Conservation (phyloP, 2,113 vertebrate species). For the Monopterus albus region DNA sequence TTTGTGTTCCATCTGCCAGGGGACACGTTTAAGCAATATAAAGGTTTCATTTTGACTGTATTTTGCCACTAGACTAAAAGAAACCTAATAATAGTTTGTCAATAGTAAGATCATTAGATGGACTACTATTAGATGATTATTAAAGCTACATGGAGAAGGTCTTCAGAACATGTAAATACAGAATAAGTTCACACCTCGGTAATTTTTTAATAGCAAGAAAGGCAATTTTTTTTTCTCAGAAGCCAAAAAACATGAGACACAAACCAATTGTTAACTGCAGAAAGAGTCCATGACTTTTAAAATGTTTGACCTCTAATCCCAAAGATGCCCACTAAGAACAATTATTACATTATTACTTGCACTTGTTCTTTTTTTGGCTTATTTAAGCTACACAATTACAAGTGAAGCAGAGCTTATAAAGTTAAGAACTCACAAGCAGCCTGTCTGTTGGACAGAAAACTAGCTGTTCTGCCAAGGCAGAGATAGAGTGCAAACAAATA, state of each 20-base stretch:
- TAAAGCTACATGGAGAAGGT: too few species aligned
- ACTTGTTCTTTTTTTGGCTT: slow-evolving; percentile 8
- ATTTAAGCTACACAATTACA: background rate
- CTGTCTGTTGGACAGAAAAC: background rate
- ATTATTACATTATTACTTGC: background rate
- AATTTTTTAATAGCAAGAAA: too few species aligned
- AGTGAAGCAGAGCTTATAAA: slow-evolving; percentile 14
- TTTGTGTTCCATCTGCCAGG: slow-evolving; percentile 1
- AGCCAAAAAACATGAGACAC: too few species aligned
- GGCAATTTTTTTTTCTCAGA: too few species aligned
- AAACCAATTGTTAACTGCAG: background rate
- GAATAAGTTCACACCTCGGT: background rate
- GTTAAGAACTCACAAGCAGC: background rate
- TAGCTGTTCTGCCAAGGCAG: background rate
- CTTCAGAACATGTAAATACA: background rate
- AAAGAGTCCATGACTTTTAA: background rate
- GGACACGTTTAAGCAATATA: too few species aligned
- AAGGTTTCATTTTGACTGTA: too few species aligned
- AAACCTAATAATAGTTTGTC: background rate
- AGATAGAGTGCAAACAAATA: background rate
- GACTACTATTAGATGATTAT: too few species aligned
- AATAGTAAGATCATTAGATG: background rate
- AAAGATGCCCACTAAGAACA: background rate
- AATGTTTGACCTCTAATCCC: background rate
- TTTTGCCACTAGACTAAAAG: too few species aligned